These are phyloP conservation scores for Urocyon cinereoargenteus DNA, from an alignment of 2,797 vertebrate species.

Conservation along the genomic window DNA sequence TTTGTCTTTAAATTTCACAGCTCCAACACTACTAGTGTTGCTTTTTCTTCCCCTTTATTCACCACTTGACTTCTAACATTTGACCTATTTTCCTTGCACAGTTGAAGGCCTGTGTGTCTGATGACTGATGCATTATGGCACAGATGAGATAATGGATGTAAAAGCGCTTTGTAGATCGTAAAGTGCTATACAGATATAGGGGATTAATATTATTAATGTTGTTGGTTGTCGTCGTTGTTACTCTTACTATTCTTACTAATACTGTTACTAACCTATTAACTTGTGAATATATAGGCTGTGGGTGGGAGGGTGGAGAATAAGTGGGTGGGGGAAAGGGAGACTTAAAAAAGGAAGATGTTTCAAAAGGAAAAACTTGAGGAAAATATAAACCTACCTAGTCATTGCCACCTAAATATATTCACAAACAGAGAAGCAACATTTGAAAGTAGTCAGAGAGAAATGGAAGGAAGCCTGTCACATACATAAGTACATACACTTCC, in stretches of 20 bases:
- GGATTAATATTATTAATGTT: constrained; percentile 83
- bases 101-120: constrained; percentile 86
- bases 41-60: constrained; percentile 75
- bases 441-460: constrained; percentile 79
- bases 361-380: constrained; percentile 72
- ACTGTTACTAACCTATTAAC: constrained; percentile 82
- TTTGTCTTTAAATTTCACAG: constrained; percentile 50
- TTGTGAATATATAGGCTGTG: constrained; percentile 82
- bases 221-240: constrained; percentile 82
- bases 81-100: constrained; percentile 85
- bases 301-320: constrained; percentile 81
- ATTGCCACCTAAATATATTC: constrained; percentile 57
- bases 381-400: constrained; percentile 80
- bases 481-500: constrained; percentile 62
- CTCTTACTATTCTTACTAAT: constrained; percentile 79
- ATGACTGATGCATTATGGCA: constrained; percentile 85
- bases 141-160: constrained; percentile 77
- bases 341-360: constrained; percentile 73
- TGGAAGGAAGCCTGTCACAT: constrained; percentile 69
- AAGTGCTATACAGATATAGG: constrained; percentile 82
- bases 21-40: constrained; percentile 62
- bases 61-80: constrained; percentile 71
- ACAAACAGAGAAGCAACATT: constrained; percentile 69
- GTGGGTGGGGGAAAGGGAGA: constrained; percentile 72
- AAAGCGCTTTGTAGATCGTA: constrained; percentile 81